These are phyloP conservation scores for Zelleria hepariella DNA, from an alignment of 2,888 invertebrate species.

Conservation along the genomic window DNA sequence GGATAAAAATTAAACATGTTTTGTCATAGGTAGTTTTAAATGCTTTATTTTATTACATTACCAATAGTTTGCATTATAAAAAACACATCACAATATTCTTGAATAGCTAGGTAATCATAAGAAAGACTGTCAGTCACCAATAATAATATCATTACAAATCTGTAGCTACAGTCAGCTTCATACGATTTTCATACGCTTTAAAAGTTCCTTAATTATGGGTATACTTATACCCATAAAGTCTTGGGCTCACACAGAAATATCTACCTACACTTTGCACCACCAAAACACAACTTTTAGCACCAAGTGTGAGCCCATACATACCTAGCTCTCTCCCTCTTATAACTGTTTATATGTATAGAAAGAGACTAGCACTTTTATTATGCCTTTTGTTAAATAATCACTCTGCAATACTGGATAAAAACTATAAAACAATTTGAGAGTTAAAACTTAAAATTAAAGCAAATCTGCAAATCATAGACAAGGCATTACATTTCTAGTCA, in stretches of 20 bases:
- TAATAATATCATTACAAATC: background rate
- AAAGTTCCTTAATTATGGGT: no score
- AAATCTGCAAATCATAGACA: background rate
- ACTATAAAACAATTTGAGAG: background rate
- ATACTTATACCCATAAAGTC: no score
- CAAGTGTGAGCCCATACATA: no score
- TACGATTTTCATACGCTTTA: no score
- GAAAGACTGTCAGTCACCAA: conserved; percentile 3
- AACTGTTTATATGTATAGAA: no score
- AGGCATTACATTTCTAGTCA: background rate
- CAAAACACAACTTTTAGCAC: no score
- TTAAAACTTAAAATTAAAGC: conserved; percentile 9
- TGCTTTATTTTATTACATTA: conserved; percentile 3
- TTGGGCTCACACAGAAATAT: no score
- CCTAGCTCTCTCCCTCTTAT: no score
- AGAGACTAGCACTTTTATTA: background rate
- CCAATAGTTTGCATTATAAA: conserved; percentile 10
- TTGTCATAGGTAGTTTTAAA: background rate
- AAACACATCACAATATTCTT: conserved; percentile 24
- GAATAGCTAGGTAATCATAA: conserved; percentile 4
- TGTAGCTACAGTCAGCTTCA: background rate
- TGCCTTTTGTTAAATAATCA: background rate
- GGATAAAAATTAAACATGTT: background rate
- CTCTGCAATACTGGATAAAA: background rate
- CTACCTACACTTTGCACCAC: no score